A percentile compares a stretch with the other conserved stretches of the same genome.
Conservation (phyloP, 2,113 vertebrate species). For the Hipposideros armiger region DNA sequence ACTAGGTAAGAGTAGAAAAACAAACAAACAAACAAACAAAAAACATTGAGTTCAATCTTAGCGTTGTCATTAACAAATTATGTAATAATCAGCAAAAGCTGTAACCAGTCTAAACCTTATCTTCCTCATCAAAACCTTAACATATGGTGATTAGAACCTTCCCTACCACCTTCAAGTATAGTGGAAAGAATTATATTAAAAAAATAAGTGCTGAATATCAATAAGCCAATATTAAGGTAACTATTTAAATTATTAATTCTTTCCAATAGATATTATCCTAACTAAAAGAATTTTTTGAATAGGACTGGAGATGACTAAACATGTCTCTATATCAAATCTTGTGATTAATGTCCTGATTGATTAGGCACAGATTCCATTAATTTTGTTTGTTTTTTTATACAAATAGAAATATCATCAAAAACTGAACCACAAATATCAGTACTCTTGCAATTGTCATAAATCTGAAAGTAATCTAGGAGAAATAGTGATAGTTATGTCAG, state of each 20-base stretch:
- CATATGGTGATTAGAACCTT: neutral
- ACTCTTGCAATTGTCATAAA: neutral
- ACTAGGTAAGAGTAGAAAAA: neutral
- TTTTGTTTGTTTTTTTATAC: neutral
- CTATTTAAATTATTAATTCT: neutral
- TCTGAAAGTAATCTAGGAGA: neutral
- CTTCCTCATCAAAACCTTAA: neutral
- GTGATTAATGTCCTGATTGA: neutral
- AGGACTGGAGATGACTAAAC: neutral
- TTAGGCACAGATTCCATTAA: neutral
- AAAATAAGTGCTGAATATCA: neutral
- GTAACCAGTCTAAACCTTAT: neutral
- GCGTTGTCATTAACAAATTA: neutral
- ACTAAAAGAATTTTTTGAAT: neutral
- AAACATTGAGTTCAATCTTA: neutral
- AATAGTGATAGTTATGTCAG: neutral
- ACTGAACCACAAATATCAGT: neutral
- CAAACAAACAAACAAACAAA: too few species aligned
- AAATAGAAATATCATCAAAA: neutral
- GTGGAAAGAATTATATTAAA: neutral
- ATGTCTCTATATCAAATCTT: neutral
- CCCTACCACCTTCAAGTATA: neutral
- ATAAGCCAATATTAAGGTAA: neutral
- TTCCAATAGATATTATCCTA: neutral
- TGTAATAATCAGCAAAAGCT: neutral